Percentiles rank a stretch among this genome's conserved stretches.
Evolutionary conservation across 1,140 invertebrate species (phyloP).

Genomic region (Dysdera silvatica): DNA sequence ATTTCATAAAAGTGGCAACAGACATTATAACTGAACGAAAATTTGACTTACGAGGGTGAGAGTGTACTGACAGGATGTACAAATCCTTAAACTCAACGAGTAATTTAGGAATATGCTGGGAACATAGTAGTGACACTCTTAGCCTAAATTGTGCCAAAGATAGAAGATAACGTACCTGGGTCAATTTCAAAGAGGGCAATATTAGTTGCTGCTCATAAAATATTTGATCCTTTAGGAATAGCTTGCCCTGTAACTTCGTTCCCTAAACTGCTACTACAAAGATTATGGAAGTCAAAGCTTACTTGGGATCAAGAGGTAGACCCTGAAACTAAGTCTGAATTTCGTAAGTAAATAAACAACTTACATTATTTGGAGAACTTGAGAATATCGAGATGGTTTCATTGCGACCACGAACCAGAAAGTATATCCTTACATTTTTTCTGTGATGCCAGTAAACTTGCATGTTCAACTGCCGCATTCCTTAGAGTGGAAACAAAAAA

Average conservation of each 20-base stretch:
- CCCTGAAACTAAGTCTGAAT: background rate
- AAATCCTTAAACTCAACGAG: background rate
- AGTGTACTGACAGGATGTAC: background rate
- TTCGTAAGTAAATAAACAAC: background rate
- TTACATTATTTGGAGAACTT: background rate
- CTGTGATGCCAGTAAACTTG: background rate
- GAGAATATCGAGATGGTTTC: background rate
- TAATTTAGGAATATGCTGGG: background rate
- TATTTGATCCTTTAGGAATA: slow-evolving; percentile 22
- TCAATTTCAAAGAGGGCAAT: background rate
- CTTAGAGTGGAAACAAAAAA: background rate
- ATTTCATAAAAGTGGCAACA: background rate
- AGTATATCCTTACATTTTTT: background rate
- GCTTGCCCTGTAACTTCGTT: slow-evolving; percentile 1
- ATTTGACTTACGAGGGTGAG: background rate
- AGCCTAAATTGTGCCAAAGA: background rate
- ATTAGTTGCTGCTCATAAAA: background rate
- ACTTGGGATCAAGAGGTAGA: slow-evolving; percentile 9
- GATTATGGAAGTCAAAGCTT: background rate
- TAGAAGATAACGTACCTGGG: background rate
- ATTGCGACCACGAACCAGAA: too few relatives aligned
- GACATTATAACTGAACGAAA: background rate
- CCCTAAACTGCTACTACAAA: slow-evolving; percentile 9
- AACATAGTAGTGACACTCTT: background rate
- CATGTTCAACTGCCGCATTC: background rate